Evolutionary conservation across 2,888 invertebrate species (phyloP), one percentile per base, ranked within the genome.

Genomic region (Drosophila austrosaltans): DNA sequence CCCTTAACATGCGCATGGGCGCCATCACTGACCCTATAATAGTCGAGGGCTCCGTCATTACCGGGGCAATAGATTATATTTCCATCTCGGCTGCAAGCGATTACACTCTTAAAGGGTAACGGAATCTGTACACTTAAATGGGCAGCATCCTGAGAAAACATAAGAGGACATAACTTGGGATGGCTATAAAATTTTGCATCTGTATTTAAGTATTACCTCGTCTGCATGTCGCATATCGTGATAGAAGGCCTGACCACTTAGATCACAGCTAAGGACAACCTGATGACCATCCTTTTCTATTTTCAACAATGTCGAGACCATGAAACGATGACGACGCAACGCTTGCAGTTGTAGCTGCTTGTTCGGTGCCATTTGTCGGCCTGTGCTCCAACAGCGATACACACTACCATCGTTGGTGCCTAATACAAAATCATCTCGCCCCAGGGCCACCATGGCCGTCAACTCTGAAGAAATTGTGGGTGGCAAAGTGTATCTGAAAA

Each of bases 231-330:
- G 75, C 64, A 91, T 76, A 57, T 91, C 90, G 61, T 92, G 92
- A 64, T 90, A 90, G 67, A 83, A 90, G 7, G 92, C 82, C 72
- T 92, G 90, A 2, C 92, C 92, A 66, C 92, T 92, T 16, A 92
- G 69, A 77, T 92, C 92, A 64, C 91, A 92, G 66, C 91, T 92
- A 10, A 92, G 75, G 0, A 92, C 76, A 3, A 89, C 70, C n/a
- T 68, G 82, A 5, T 78, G 79, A 16, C 90, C 90, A 3, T 72
- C 75, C 58, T 89, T 70, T 28, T 79, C 74, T 0, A 82, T 78
- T 58, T 84, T 89, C 1, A 88, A 64, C 25, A 92, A 71, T 0
- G 89, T 84, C 20, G 90, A 83, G 0, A 91, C 87, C 78, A 88
- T 84, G 77, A 92, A 92, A 4, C 85, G 82, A 84, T 92, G 92